phyloP scores from a whole-genome alignment of 2,888 invertebrate species.

The Sarcophaga carnaria region DNA sequence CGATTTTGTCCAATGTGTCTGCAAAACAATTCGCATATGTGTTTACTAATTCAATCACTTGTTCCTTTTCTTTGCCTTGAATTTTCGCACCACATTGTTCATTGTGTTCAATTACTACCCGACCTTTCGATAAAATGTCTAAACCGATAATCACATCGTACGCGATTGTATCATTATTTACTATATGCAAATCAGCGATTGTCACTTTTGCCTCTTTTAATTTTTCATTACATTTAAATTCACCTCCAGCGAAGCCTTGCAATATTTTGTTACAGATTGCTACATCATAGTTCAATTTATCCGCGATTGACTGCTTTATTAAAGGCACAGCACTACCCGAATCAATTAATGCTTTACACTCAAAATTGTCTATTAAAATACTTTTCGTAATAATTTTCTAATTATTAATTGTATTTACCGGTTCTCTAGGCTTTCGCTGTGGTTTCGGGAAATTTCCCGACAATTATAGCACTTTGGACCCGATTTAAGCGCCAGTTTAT shows the following conservation, averaged over 20 bases:
- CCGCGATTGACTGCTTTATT: conserved; percentile 11
- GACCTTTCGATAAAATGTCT: conserved; percentile 45
- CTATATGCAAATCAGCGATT: conserved; percentile 37
- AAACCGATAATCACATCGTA: conserved; percentile 37
- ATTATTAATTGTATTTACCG: conserved; percentile 15
- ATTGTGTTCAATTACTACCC: conserved; percentile 55
- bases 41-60: too few relatives aligned
- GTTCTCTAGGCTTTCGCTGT: conserved; percentile 39
- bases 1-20: too few relatives aligned
- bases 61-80: neutral
- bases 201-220: conserved; percentile 1
- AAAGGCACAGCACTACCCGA: conserved; percentile 57
- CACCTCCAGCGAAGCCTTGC: conserved; percentile 47
- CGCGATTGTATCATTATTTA: conserved; percentile 20
- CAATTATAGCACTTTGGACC: conserved; percentile 64
- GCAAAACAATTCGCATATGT: too few relatives aligned
- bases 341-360: conserved; percentile 48
- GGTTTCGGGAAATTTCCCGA: conserved; percentile 60
- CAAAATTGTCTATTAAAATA: conserved; percentile 15
- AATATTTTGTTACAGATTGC: conserved; percentile 31
- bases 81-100: conserved; percentile 10
- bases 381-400: conserved; percentile 22
- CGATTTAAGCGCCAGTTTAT: conserved; percentile 5
- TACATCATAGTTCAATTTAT: conserved; percentile 10
- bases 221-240: conserved; percentile 27